phyloP scores from a whole-genome alignment of 2,113 vertebrate genomes.

The Cyanistes caeruleus region DNA sequence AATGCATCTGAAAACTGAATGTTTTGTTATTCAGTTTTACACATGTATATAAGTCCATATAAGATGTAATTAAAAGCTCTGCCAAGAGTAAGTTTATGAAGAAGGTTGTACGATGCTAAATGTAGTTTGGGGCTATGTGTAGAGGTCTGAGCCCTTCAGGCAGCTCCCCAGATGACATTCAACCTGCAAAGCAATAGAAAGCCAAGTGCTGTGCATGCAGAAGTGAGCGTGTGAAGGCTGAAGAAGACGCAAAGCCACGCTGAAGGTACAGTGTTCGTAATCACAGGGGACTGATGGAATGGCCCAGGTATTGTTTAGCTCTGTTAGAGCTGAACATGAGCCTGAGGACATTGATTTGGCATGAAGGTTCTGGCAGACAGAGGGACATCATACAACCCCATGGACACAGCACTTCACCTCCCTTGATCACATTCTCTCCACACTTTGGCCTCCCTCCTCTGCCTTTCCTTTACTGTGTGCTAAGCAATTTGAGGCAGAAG shows the following conservation, averaged over 20 bases:
- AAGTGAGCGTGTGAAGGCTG: not conserved
- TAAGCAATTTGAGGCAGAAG: not conserved
- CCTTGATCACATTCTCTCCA: not conserved
- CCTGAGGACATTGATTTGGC: not conserved
- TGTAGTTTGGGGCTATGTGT: not conserved
- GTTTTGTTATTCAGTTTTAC: not conserved
- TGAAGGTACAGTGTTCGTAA: not conserved
- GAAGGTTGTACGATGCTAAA: not conserved
- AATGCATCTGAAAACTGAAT: not conserved
- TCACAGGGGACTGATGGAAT: not conserved
- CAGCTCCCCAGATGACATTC: not conserved
- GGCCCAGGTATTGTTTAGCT: not conserved
- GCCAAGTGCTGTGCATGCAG: not conserved
- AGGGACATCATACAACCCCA: not conserved
- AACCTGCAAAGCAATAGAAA: not conserved
- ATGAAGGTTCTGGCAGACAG: not conserved
- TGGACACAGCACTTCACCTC: not conserved
- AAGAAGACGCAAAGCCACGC: not conserved
- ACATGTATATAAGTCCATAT: not conserved
- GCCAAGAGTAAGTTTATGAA: not conserved
- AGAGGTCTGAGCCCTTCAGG: not conserved
- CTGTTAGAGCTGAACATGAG: not conserved
- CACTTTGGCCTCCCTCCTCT: accelerated
- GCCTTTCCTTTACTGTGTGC: not conserved
- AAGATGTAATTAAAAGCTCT: not conserved